These are phyloP conservation scores for Acanthococcus lagerstroemiae DNA, from an alignment of 2,888 invertebrate species.

Conservation along the genomic window DNA sequence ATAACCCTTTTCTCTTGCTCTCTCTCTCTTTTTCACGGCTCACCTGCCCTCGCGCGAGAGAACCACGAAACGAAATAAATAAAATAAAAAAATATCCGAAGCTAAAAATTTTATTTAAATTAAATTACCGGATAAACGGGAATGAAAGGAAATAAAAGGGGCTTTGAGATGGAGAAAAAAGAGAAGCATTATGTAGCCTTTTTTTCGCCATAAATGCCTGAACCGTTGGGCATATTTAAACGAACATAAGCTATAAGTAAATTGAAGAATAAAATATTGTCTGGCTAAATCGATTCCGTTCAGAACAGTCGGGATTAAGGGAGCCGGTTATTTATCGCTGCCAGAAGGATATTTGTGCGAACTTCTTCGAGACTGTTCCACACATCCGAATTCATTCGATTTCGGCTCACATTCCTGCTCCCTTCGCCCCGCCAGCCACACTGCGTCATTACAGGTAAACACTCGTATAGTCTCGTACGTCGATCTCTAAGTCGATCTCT, in stretches of 20 bases:
- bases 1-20: no score
- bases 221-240: slow-evolving; percentile 26
- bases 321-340: slow-evolving; percentile 21
- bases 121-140: slow-evolving; percentile 17
- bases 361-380: no score
- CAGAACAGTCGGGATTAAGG: slow-evolving; percentile 10
- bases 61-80: not conserved
- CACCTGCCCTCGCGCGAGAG: no score
- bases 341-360: no score
- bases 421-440: no score
- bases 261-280: slow-evolving; percentile 27
- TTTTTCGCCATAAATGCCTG: slow-evolving; percentile 16
- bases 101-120: slow-evolving; percentile 18
- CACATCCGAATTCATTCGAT: no score
- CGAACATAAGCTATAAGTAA: slow-evolving; percentile 26
- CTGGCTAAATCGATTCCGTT: slow-evolving; percentile 22
- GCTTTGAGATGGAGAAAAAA: not conserved
- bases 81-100: slow-evolving; percentile 15
- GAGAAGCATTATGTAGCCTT: slow-evolving; percentile 5
- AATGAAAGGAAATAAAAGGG: slow-evolving; percentile 21
- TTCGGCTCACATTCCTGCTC: no score
- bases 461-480: no score
- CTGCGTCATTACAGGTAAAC: no score
- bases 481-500: no score
- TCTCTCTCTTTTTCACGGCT: no score